phyloP scores from a whole-genome alignment of 2,888 invertebrate genomes.

The Chironomus riparius region DNA sequence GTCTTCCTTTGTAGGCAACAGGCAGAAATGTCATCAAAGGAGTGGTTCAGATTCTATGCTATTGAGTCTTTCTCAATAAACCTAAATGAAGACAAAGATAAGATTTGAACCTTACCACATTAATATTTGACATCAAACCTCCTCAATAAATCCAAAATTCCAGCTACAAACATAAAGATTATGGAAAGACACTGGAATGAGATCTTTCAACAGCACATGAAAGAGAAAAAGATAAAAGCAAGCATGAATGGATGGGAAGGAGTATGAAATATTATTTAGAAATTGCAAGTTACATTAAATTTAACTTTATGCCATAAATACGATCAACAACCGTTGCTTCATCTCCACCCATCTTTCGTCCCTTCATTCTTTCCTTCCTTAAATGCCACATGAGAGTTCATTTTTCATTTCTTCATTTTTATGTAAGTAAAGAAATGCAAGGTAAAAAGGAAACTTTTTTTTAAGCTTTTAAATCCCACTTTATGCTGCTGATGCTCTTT shows the following conservation, averaged over 20 bases:
- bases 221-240: not conserved
- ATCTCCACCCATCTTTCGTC: slow-evolving; percentile 1
- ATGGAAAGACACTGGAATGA: not conserved
- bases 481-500: not conserved
- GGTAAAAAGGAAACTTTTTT: not conserved
- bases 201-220: not conserved
- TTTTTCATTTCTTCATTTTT: slow-evolving; percentile 12
- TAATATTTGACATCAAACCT: too few species aligned
- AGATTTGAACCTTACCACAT: too few species aligned
- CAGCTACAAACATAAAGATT: not conserved
- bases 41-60: too few species aligned
- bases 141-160: too few species aligned
- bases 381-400: slow-evolving; percentile 21
- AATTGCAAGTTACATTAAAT: slow-evolving; percentile 26
- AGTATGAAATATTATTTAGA: slow-evolving; percentile 13
- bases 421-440: not conserved
- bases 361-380: not conserved
- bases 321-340: slow-evolving; percentile 24
- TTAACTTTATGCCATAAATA: slow-evolving; percentile 26
- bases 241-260: too few species aligned
- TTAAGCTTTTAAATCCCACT: not conserved
- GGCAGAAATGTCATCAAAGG: too few species aligned
- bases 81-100: too few species aligned
- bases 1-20: too few species aligned
- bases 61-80: too few species aligned